Base-by-base conservation (phyloP, 2,797 vertebrate species). In the Bovichtus variegatus region DNA sequence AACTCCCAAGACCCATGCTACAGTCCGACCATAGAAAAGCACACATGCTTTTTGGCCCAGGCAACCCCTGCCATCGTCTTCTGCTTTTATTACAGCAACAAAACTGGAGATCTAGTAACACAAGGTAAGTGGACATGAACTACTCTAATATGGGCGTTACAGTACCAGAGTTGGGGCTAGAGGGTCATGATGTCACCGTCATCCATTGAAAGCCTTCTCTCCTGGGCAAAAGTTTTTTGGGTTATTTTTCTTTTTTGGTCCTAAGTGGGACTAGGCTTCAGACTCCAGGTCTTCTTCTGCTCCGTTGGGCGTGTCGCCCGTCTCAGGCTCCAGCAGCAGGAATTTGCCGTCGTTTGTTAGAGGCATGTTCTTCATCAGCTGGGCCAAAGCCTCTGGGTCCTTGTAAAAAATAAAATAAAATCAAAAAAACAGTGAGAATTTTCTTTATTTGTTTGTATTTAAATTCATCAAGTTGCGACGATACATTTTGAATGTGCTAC, bases 331-430 rank as follows among this genome's bases (percentile, higher is more conserved):
- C 92, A 99, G 87, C 57, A 99, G 95, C 85, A 98, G 86, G 90
- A 99, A 99, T 88, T 98, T 99, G 0, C 98, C 98, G 0, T 99
- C 97, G 0, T 93, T 97, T 64, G 97, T 99, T 54, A 99, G 91
- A 1, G 97, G 97, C 92, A 98, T 94, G 69, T 97, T 98, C 91
- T 96, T 97, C 96, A 99, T 97, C 34, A 99, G 94, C 78, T 96
- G 93, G 29, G 97, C 97, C 88, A 99, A 79, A 5, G 97, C 97
- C 85, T 96, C 97, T 6, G 98, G 98, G 78, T 99, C 97, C 98
- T 99, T 86, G 69, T 8, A 3, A 5, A 53, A 36, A 27, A 23
- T 8, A 3, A 5, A 53, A 36, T 27, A 23, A 46, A 47, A 29
- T 2, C 54, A 9, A 18, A 13, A 47, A 13, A 50, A 55, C 38